A percentile compares a stretch with the other conserved stretches of the same genome.
Evolutionary conservation across 2,888 invertebrate species (phyloP).

Genomic region (Beris chalybata): DNA sequence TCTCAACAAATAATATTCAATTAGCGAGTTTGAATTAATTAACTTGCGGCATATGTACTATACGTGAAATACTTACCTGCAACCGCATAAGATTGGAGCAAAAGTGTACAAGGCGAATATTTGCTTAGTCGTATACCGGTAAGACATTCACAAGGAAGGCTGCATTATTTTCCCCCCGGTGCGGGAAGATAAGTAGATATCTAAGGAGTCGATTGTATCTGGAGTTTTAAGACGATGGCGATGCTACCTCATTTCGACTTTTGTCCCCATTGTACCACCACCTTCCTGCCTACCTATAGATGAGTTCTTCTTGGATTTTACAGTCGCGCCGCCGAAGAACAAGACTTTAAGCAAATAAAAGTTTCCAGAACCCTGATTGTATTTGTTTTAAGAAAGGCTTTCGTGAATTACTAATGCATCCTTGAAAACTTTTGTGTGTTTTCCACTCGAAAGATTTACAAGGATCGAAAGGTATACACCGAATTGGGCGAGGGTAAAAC

Average conservation of each 20-base stretch:
- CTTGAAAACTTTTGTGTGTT: no score
- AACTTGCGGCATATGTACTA: constrained; percentile 44
- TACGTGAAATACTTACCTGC: constrained; percentile 7
- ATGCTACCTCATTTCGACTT: no score
- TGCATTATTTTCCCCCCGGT: no score
- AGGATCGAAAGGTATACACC: no score
- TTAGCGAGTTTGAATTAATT: constrained; percentile 56
- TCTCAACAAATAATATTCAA: constrained; percentile 56
- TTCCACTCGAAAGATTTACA: no score
- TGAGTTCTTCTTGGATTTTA: no score
- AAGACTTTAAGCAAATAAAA: constrained; percentile 39
- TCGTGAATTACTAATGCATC: constrained; percentile 37
- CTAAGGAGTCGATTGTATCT: constrained; percentile 19
- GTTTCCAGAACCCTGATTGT: constrained; percentile 37
- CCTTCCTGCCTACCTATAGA: no score
- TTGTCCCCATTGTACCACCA: no score
- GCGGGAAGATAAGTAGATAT: constrained; percentile 4
- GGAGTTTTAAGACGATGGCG: constrained; percentile 11
- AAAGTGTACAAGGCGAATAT: constrained; percentile 15
- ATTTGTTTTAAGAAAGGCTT: constrained; percentile 38
- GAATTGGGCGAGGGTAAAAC: no score
- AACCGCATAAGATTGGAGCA: background rate
- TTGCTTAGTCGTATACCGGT: constrained; percentile 10
- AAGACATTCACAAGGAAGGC: no score
- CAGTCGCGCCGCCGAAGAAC: background rate